These are phyloP conservation scores for Drosophila ficusphila DNA, from an alignment of 1,140 invertebrate species.

Conservation along the genomic window DNA sequence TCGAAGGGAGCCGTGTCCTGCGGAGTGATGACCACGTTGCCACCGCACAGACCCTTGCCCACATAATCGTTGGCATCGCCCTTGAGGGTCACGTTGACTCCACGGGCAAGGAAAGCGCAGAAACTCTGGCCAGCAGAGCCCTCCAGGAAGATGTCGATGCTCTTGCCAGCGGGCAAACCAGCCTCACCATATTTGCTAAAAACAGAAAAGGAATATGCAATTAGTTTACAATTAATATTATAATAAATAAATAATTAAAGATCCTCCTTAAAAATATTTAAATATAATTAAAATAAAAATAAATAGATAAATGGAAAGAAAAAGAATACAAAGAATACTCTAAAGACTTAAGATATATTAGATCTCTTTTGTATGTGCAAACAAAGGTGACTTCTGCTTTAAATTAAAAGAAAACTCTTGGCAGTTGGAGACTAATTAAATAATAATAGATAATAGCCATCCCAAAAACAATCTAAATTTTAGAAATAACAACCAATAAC, in stretches of 20 bases:
- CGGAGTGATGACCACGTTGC: slow-evolving; percentile 97
- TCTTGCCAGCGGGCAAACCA: slow-evolving; percentile 92
- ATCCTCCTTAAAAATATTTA: too few relatives aligned
- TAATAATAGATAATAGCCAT: too few relatives aligned
- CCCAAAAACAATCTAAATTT: too few relatives aligned
- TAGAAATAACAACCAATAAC: slow-evolving; percentile 64
- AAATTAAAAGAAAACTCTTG: too few relatives aligned
- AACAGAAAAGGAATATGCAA: neutral
- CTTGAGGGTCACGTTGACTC: slow-evolving; percentile 95
- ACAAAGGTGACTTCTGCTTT: too few relatives aligned
- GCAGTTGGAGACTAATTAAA: too few relatives aligned
- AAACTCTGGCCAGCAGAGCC: slow-evolving; percentile 99
- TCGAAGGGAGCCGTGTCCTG: slow-evolving; percentile 93
- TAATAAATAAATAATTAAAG: too few relatives aligned
- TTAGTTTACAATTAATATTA: neutral
- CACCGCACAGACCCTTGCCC: slow-evolving; percentile 96
- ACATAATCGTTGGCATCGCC: slow-evolving; percentile 99
- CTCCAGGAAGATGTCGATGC: slow-evolving; percentile 93
- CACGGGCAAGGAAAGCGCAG: slow-evolving; percentile 97
- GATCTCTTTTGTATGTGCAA: too few relatives aligned
- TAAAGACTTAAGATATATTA: too few relatives aligned
- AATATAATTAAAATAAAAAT: too few relatives aligned
- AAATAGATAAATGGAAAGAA: slow-evolving; percentile 1
- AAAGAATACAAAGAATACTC: neutral
- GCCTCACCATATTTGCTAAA: slow-evolving; percentile 93